Conservation (phyloP, 2,113 vertebrate species). For the Chloropsis hardwickii region DNA sequence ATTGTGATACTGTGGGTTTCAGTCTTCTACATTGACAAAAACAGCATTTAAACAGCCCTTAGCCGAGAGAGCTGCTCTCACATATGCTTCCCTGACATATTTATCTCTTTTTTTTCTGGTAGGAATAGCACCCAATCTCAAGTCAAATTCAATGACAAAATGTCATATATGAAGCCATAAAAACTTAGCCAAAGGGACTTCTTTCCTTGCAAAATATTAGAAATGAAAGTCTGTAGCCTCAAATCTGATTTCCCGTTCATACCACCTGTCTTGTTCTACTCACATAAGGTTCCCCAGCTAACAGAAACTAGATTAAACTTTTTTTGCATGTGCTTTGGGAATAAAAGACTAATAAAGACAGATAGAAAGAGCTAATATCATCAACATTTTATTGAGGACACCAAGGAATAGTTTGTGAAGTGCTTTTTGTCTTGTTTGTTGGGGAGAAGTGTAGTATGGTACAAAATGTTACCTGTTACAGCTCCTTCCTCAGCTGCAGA, state of each 20-base stretch:
- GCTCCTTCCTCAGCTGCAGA: neutral
- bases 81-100: neutral
- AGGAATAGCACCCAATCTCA: conserved; percentile 14
- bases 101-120: neutral
- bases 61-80: neutral
- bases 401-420: neutral
- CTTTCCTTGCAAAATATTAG: conserved; percentile 41
- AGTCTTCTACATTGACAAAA: neutral
- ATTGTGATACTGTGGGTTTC: neutral
- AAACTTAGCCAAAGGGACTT: conserved; percentile 36
- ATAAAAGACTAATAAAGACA: neutral
- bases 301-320: neutral
- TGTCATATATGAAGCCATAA: conserved; percentile 29
- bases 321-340: neutral
- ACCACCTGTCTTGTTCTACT: neutral
- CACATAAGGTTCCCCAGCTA: neutral
- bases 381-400: neutral
- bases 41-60: neutral
- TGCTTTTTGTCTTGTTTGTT: neutral
- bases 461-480: neutral
- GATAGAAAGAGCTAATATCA: neutral
- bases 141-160: conserved; percentile 52
- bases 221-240: neutral
- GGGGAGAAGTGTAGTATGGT: neutral
- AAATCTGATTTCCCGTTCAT: conserved; percentile 24